A percentile compares a stretch with the other conserved stretches of the same genome.
phyloP scores from a whole-genome alignment of 2,797 vertebrate genomes.

The Vultur gryphus region DNA sequence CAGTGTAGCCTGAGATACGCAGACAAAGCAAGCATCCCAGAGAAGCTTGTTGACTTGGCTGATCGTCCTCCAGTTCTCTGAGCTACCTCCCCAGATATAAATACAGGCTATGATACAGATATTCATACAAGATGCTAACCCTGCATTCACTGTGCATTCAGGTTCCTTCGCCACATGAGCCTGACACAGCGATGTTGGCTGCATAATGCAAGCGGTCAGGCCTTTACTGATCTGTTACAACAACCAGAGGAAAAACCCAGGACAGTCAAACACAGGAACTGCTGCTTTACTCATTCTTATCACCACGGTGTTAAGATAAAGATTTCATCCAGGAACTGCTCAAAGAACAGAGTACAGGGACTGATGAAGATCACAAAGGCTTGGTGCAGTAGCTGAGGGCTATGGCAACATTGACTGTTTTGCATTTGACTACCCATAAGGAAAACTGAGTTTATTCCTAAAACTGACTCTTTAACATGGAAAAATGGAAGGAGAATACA shows the following conservation, averaged over 20 bases:
- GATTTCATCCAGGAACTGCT: neutral
- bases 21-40: neutral
- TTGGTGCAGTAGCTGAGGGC: neutral
- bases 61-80: neutral
- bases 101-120: neutral
- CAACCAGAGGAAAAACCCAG: neutral
- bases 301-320: neutral
- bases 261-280: neutral
- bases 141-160: neutral
- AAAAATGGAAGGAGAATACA: neutral
- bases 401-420: neutral
- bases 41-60: neutral
- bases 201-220: fast-evolving
- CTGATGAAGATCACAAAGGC: neutral
- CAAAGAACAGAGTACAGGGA: neutral
- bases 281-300: neutral
- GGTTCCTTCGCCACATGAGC: neutral
- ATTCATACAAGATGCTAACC: neutral
- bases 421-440: neutral
- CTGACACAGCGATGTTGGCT: neutral
- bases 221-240: neutral
- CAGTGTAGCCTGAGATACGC: neutral
- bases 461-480: neutral
- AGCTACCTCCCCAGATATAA: neutral
- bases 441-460: neutral